phyloP scores from a whole-genome alignment of 2,888 invertebrate species.

The Belgica antarctica region DNA sequence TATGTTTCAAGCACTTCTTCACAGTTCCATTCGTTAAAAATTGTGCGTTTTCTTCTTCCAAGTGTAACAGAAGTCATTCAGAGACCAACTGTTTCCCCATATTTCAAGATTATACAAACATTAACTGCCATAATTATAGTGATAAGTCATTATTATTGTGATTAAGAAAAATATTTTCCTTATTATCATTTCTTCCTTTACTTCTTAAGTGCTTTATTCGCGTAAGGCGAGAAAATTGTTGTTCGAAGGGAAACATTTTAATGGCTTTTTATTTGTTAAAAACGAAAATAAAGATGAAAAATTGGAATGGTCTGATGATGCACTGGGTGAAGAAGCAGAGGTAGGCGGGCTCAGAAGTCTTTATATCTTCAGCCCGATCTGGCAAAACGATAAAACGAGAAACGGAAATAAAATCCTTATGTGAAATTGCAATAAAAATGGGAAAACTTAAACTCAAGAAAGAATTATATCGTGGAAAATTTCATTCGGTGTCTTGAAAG shows the following conservation, averaged over 20 bases:
- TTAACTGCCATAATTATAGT: conserved; percentile 43
- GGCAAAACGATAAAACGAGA: conserved; percentile 31
- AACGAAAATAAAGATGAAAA: conserved; percentile 14
- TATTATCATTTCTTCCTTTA: conserved; percentile 42
- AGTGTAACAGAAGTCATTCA: conserved; percentile 9
- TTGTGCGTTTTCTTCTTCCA: not conserved
- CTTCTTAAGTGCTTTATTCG: conserved; percentile 36
- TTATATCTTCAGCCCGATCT: conserved; percentile 33
- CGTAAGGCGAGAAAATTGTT: conserved; percentile 33
- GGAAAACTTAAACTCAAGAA: conserved; percentile 25
- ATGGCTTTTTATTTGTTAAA: conserved; percentile 40
- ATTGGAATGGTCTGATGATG: conserved; percentile 35
- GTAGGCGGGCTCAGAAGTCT: not conserved
- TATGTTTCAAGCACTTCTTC: not conserved
- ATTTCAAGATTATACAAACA: conserved; percentile 42
- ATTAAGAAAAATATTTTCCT: conserved; percentile 42
- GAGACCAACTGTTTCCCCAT: conserved; percentile 41
- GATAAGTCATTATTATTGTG: conserved; percentile 44
- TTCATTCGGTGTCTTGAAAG: not conserved
- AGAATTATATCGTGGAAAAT: conserved; percentile 33
- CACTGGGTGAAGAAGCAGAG: not conserved
- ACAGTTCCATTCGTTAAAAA: not conserved
- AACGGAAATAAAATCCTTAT: conserved; percentile 40
- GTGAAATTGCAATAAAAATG: conserved; percentile 43
- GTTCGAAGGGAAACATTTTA: conserved; percentile 36